A percentile compares a stretch with the other conserved stretches of the same genome.
Conservation (phyloP, 2,888 invertebrate species). For the Drosophila nr. medialis region DNA sequence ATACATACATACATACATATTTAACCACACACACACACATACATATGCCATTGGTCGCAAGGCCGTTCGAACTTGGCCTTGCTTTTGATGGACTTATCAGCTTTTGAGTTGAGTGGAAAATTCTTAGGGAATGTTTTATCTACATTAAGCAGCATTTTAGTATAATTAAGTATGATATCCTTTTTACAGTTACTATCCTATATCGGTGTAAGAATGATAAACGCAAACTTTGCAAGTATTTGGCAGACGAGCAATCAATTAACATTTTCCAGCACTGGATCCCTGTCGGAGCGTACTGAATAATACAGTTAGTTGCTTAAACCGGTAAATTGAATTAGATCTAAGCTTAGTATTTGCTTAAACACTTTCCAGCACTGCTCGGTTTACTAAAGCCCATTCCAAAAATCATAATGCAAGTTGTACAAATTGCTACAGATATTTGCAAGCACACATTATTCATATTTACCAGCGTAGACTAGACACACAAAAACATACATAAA, state of each 20-base stretch:
- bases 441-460: conserved; percentile 29
- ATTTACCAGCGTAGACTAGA: conserved; percentile 40
- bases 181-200: not conserved
- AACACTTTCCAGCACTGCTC: not conserved
- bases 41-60: conserved; percentile 20
- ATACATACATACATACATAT: not conserved
- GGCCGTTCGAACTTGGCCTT: conserved; percentile 5
- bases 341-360: not conserved
- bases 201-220: not conserved
- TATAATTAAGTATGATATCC: not conserved
- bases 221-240: not conserved
- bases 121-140: not conserved
- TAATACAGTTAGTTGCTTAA: not conserved
- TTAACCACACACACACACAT: not conserved
- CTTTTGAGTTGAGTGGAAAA: not conserved
- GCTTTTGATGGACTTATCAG: not conserved
- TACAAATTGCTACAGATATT: conserved; percentile 20
- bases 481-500: conserved; percentile 7
- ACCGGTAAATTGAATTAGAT: not conserved
- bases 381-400: not conserved
- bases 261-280: not conserved
- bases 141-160: not conserved
- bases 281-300: too few relatives aligned
- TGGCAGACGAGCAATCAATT: not conserved
- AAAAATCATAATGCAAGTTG: not conserved